Conservation (phyloP, 1,140 invertebrate genomes). For the Ostrea edulis region DNA sequence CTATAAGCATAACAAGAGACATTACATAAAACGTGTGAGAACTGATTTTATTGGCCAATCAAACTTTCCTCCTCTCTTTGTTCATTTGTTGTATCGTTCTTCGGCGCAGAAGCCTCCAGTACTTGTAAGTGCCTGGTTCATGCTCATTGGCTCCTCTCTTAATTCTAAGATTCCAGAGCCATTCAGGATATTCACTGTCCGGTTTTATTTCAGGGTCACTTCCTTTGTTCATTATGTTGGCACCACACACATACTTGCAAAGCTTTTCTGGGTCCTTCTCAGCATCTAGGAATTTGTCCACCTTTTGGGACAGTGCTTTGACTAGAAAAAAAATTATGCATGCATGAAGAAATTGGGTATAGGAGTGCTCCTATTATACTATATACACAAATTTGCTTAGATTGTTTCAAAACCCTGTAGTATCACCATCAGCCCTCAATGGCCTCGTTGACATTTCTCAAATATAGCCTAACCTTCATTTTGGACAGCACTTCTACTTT, state of each 20-base stretch:
- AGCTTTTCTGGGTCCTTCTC: conserved; percentile 92
- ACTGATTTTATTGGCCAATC: not conserved
- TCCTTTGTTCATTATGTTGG: conserved; percentile 87
- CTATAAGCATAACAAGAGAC: too few species aligned
- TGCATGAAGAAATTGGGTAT: too few species aligned
- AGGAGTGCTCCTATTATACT: too few species aligned
- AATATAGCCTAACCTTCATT: not conserved
- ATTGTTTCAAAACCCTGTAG: too few species aligned
- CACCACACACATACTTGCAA: conserved; percentile 90
- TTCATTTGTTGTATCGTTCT: conserved; percentile 13
- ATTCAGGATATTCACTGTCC: conserved; percentile 94
- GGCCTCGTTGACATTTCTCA: too few species aligned
- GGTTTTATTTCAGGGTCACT: conserved; percentile 91
- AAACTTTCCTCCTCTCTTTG: conserved; percentile 10
- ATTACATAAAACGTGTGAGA: too few species aligned
- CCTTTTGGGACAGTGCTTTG: conserved; percentile 7
- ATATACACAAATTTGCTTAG: too few species aligned
- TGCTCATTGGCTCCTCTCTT: conserved; percentile 84
- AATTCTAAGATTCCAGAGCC: conserved; percentile 90
- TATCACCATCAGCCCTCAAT: too few species aligned
- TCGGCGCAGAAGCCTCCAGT: conserved; percentile 84
- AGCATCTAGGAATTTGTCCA: conserved; percentile 80
- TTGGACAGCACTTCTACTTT: not conserved
- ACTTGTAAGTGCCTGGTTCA: conserved; percentile 88
- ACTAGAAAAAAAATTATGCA: not conserved